Base-by-base conservation (phyloP, 2,797 vertebrate species). In the Crenichthys baileyi region DNA sequence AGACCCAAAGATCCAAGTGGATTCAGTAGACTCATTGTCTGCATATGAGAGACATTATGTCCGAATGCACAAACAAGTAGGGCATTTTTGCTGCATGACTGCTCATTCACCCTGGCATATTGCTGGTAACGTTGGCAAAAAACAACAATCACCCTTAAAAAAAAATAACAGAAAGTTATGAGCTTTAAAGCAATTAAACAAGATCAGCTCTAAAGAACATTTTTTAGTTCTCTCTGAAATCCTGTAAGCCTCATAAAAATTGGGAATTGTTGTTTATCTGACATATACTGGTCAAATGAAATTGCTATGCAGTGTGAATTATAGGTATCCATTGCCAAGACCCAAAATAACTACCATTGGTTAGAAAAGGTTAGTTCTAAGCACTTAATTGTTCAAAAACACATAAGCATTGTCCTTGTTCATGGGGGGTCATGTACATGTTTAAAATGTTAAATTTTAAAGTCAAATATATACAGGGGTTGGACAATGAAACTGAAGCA, bases 41-140 rank as follows among this genome's bases (percentile, higher is more conserved):
- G 9, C 20, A 7, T 55, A 24, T 70, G 41, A 48, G 67, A 70
- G 41, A 46, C 13, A 70, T 70, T 48, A 70, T 48, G 67, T 70
- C 39, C 46, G 39, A 46, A 70, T 70, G 39, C 67, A 70, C 44
- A 7, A 70, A 46, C 67, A 70, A 70, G 39, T 89, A 91, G 91
- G 89, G 56, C 85, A 90, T 70, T 86, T 90, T 92, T 93, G 78
- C 87, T 87, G 91, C 93, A 92, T 93, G 93, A 92, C 82, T 92
- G 89, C 84, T 76, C 87, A 39, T 81, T 11, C 3, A 84, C 63
- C 71, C 76, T 71, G 55, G 58, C 75, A 72, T 65, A 48, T 44
- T 67, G 39, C 39, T 67, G 0, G 12, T 7, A 36, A 65, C 36
- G 18, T 36, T 65, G 31, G 29, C 71, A 36, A 87, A 36, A 80